These are phyloP conservation scores for Gambusia yucatana DNA, from an alignment of 2,797 vertebrate species.

Conservation along the genomic window DNA sequence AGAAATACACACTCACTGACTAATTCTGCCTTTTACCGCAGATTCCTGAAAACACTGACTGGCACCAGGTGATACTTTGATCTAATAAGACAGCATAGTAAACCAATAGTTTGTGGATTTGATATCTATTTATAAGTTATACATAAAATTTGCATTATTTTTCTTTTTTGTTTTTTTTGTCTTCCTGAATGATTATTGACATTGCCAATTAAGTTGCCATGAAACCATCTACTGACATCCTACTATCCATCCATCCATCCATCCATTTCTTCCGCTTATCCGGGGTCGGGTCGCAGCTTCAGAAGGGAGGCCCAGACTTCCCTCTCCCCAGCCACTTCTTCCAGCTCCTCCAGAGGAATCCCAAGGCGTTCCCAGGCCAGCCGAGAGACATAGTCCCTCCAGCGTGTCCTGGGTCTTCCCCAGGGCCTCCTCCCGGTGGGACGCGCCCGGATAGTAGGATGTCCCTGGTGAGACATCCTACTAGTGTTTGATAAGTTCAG, in stretches of 20 bases:
- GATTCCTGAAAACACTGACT: slow-evolving; percentile 28
- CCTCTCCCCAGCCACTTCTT: too few species aligned
- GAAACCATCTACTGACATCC: background rate
- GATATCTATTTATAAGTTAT: background rate
- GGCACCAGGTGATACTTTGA: background rate
- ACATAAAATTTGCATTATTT: background rate
- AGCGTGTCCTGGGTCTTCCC: too few species aligned
- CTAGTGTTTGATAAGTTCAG: background rate
- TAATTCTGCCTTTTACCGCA: slow-evolving; percentile 8
- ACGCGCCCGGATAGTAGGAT: too few species aligned
- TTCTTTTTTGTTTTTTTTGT: background rate
- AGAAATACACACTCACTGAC: slow-evolving; percentile 21
- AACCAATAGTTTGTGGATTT: background rate
- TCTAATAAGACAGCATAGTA: background rate
- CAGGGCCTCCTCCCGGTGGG: too few species aligned
- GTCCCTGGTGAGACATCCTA: background rate
- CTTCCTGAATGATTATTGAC: background rate
- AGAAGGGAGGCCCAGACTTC: too few species aligned
- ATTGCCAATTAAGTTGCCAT: background rate
- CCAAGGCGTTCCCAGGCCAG: too few species aligned
- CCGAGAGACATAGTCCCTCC: too few species aligned
- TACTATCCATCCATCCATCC: background rate
- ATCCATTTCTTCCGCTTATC: too few species aligned
- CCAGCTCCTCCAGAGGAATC: too few species aligned
- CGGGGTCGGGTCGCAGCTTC: too few species aligned